Evolutionary conservation across 2,888 invertebrate genomes (phyloP).

Genomic region (Autographa gamma): DNA sequence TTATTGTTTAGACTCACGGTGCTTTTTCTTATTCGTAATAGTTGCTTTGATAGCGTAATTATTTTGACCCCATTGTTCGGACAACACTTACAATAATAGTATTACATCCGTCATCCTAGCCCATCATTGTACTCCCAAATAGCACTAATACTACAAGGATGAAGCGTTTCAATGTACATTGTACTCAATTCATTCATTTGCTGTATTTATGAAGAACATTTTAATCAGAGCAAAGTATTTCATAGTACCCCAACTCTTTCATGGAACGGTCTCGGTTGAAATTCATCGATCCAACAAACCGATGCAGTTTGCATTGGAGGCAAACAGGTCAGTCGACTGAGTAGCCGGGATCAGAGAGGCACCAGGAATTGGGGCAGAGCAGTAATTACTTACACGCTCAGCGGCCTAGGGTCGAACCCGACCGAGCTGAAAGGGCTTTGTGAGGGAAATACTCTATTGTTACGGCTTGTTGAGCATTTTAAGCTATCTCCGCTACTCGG

Average conservation of each 20-base stretch:
- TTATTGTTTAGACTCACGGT: conserved; percentile 63
- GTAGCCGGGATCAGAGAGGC: conserved; percentile 65
- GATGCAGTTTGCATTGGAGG: conserved; percentile 59
- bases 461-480: conserved; percentile 77
- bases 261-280: conserved; percentile 42
- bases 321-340: conserved; percentile 70
- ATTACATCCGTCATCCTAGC: conserved; percentile 51
- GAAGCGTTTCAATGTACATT: conserved; percentile 17
- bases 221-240: conserved; percentile 18
- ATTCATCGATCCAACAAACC: conserved; percentile 56
- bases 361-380: conserved; percentile 80
- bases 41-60: conserved; percentile 67
- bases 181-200: conserved; percentile 17
- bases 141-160: conserved; percentile 20
- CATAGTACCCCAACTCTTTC: conserved; percentile 21
- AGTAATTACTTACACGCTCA: conserved; percentile 80
- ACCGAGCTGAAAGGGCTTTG: conserved; percentile 78
- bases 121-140: conserved; percentile 18
- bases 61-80: conserved; percentile 65
- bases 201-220: conserved; percentile 9
- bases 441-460: conserved; percentile 72
- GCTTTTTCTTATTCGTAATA: conserved; percentile 60
- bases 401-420: conserved; percentile 68
- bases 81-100: conserved; percentile 62
- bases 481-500: conserved; percentile 50